Percentiles rank a stretch among this genome's conserved stretches.
Evolutionary conservation across 2,113 vertebrate species (phyloP).

Genomic region (Falco punctatus): DNA sequence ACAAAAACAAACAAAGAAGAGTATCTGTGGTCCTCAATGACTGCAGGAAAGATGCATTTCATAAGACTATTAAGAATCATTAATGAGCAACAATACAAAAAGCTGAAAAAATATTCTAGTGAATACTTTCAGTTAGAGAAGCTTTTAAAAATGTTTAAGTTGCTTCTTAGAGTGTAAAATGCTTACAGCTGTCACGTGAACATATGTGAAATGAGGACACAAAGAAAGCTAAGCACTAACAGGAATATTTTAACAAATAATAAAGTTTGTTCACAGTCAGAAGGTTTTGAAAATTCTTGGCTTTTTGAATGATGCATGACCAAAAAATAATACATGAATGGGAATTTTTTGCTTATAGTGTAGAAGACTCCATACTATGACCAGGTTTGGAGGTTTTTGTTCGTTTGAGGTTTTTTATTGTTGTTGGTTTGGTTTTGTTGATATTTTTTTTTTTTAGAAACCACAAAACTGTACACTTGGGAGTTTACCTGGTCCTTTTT

Average conservation of each 20-base stretch:
- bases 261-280: neutral
- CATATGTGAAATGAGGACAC: neutral
- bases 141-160: neutral
- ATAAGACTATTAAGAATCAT: neutral
- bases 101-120: neutral
- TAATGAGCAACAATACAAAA: neutral
- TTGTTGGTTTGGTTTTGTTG: neutral
- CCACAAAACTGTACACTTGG: neutral
- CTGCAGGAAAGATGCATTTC: neutral
- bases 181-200: neutral
- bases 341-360: neutral
- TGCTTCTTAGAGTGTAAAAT: neutral
- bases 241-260: neutral
- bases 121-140: neutral
- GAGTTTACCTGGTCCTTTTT: neutral
- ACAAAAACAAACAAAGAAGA: neutral
- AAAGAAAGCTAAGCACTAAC: neutral
- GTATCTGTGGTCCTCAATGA: neutral
- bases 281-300: neutral
- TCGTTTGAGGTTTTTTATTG: neutral
- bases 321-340: neutral
- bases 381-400: rapidly evolving
- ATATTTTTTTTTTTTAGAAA: neutral
- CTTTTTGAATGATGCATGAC: neutral
- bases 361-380: neutral